Evolutionary conservation across 2,797 vertebrate genomes (phyloP), one percentile per base, ranked within the genome.

Genomic region (Sebastes matsubarae): DNA sequence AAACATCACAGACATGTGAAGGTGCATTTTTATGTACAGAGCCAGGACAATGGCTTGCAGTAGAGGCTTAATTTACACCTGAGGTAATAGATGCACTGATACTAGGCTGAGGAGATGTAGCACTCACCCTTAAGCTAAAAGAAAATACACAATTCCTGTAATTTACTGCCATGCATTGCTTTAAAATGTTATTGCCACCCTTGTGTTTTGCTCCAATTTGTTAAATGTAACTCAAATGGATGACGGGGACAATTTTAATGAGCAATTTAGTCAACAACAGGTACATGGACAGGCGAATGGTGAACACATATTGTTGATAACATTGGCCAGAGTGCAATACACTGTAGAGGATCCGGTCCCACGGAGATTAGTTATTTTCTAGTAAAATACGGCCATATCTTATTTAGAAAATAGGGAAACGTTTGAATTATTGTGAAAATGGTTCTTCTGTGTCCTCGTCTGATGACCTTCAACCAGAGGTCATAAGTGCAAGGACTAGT

Each of bases 391-490:
- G 22, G 2, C 14, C 38, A 12, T 32, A 16, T 55, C 13, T 64
- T 55, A 24, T 67, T 52, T 29, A 14, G 18, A 67, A 78, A 68
- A 54, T n/a, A 6, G 6, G n/a, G 1, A 13, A 68, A 42, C 5
- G 0, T 16, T 42, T 46, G 1, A 58, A 27, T 58, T 27, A 12
- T 12, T 67, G 13, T n/a, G 32, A 6, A 71, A 67, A n/a, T 16
- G 9, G 8, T 42, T 66, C 10, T 14, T 29, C 20, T 70, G 1
- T 74, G 12, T 58, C 9, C 3, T 64, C 2, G 4, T 74, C 27
- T 34, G 38, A 55, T 80, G 61, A 72, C 52, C 57, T 72, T 64
- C 25, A 82, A 52, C 14, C 34, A 24, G 55, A 20, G 64, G 54
- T 81, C 67, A 67, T 12, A n/a, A 58, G 64, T 72, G 22, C 18